These are phyloP conservation scores for Leptinotarsa juncta DNA, from an alignment of 2,888 invertebrate species.

Conservation along the genomic window DNA sequence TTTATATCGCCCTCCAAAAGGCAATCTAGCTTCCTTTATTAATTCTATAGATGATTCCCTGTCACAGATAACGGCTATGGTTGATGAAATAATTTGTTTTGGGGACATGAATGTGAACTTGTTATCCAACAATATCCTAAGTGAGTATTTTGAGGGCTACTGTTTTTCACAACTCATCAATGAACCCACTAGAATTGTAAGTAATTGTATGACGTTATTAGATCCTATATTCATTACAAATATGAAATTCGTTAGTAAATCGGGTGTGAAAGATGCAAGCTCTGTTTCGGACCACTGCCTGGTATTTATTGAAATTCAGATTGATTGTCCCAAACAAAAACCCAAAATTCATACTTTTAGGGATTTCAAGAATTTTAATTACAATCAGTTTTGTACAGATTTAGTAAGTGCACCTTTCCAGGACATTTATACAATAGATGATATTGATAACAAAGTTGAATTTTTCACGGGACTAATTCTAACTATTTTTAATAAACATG, in stretches of 20 bases:
- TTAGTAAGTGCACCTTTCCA: conserved; percentile 1
- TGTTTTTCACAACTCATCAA: conserved; percentile 16
- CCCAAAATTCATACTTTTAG: conserved; percentile 17
- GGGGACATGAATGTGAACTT: conserved; percentile 22
- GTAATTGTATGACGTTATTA: too few species aligned
- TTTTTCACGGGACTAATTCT: conserved; percentile 20
- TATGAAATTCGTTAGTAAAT: conserved; percentile 1
- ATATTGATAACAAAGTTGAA: conserved; percentile 24
- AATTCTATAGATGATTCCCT: conserved; percentile 20
- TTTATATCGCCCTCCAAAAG: conserved; percentile 12
- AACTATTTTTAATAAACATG: conserved; percentile 28
- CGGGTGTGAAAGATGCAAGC: conserved; percentile 21
- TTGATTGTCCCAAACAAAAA: conserved; percentile 15
- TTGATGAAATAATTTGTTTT: conserved; percentile 22
- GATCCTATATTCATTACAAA: not conserved
- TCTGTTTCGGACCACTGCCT: conserved; percentile 9
- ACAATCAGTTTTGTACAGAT: conserved; percentile 18
- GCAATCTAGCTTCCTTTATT: conserved; percentile 12
- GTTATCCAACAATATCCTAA: conserved; percentile 17
- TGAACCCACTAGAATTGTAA: not conserved
- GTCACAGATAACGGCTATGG: conserved; percentile 19
- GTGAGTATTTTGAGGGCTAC: conserved; percentile 12
- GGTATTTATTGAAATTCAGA: conserved; percentile 15
- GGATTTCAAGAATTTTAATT: conserved; percentile 22
- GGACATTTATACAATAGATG: conserved; percentile 18